These are phyloP conservation scores for Rhaphigaster nebulosa DNA, from an alignment of 2,888 invertebrate genomes.

Conservation along the genomic window DNA sequence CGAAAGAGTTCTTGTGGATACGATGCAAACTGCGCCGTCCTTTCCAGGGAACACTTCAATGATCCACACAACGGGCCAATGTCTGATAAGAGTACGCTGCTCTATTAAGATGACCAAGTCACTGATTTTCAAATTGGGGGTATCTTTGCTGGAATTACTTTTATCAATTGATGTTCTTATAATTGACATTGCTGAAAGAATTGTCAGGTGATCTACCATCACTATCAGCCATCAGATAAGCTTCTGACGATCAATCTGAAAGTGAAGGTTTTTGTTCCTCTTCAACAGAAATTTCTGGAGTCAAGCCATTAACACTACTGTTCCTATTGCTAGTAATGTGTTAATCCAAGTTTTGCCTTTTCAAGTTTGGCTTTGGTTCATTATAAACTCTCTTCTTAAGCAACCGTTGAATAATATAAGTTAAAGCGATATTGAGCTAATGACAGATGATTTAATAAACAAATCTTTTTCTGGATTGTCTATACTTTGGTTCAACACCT, in stretches of 20 bases:
- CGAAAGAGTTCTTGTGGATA: no score
- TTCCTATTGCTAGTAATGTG: neutral
- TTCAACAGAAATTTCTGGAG: no score
- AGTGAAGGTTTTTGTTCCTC: neutral
- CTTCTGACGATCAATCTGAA: neutral
- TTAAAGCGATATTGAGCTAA: neutral
- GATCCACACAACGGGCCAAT: no score
- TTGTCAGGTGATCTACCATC: neutral
- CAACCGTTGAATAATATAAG: neutral
- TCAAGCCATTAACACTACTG: neutral
- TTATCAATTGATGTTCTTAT: neutral
- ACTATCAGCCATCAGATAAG: neutral
- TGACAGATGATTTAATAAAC: constrained; percentile 2
- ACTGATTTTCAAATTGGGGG: no score
- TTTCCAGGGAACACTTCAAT: no score
- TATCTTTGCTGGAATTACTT: neutral
- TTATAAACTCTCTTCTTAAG: neutral
- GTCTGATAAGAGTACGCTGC: no score
- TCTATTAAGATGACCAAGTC: no score
- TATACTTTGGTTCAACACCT: neutral
- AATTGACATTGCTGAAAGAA: neutral
- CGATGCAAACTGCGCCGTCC: no score
- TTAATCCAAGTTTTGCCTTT: neutral
- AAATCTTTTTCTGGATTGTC: neutral
- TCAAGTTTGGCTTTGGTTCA: neutral